Evolutionary conservation across 2,113 vertebrate genomes (phyloP), one percentile per base, ranked within the genome.

Genomic region (Electrona antarctica): DNA sequence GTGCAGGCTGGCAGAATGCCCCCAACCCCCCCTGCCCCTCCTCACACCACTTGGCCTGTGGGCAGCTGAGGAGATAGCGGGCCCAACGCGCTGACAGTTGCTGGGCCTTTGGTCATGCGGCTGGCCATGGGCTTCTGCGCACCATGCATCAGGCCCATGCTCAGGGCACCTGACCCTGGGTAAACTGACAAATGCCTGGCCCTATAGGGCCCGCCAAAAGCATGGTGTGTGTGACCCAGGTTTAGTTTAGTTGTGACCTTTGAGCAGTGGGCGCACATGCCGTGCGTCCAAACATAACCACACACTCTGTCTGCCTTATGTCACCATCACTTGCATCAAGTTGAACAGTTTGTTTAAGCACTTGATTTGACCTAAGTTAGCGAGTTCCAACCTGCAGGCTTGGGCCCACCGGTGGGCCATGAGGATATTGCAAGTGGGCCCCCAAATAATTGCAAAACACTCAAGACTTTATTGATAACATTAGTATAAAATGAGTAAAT

Each of bases 111-210:
- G 80, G 73, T 76, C 83, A 78, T 87, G 89, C 81, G 80, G 86
- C 80, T 82, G 87, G 72, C 58, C 77, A 29, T 21, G 21, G 84
- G 73, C 84, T 85, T 85, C 87, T 78, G 80, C 81, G 71, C 80
- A 15, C 76, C 81, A 21, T 73, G 55, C 69, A 76, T 57, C 73
- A 57, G 51, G 73, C 56, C 73, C 77, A 71, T 73, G 55, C 69
- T 84, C 67, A 10, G 73, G 85, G 81, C 88, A 88, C 79, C 87
- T 80, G 88, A 90, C 88, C 79, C 85, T 85, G 85, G 78, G 80
- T 90, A 90, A 90, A 88, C 86, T 87, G 86, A 91, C 88, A 88
- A 87, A 90, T 90, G 87, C 85, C 87, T 80, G 83, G 61, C 55
- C 56, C 21, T 21, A 73, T 57, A 59, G 73, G 67, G 78, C 46